Base-by-base conservation (phyloP, 2,797 vertebrate species). In the Thripadectes ignobilis region DNA sequence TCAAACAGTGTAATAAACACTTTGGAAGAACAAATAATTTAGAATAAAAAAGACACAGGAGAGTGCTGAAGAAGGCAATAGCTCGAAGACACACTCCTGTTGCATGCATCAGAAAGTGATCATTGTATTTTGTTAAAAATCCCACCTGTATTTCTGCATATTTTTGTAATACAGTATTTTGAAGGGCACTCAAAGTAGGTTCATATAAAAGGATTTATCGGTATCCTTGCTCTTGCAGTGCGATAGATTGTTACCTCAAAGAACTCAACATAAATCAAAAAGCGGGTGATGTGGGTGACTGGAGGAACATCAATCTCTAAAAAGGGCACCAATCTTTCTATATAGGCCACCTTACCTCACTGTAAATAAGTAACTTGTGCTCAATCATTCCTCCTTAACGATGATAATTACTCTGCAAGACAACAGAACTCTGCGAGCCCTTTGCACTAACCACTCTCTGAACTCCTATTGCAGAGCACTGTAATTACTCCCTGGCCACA, bases 401-500 rank as follows among this genome's bases (percentile, higher is more conserved):
- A 79, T 62, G 62, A 27, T 65, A 93, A 90, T 84, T 90, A 63
- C 45, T 61, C 63, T 71, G 63, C 52, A 86, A 86, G 91, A 92
- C 85, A 93, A 78, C 52, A 89, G 72, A 96, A 79, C 74, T 92
- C 84, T 61, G 45, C 0, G 0, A 95, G 90, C 62, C 90, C 68
- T 96, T 74, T 95, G 92, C 84, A 87, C 80, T 89, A 92, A 93
- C 85, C 91, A 82, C 85, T 52, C 73, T 90, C 77, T 90, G 85
- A 95, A 94, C 89, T 95, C 71, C 59, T 69, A 22, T 41, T 79
- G 66, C 80, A 85, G 67, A 86, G 85, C 43, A 85, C 41, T 85
- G 69, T 72, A 96, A 95, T 95, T 95, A 87, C 61, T 92, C 80
- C 85, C 80, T 3, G 63, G 69, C 95, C 94, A 90, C 91, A 92